Conservation (phyloP, 2,113 vertebrate genomes). For the Pelecanus crispus region DNA sequence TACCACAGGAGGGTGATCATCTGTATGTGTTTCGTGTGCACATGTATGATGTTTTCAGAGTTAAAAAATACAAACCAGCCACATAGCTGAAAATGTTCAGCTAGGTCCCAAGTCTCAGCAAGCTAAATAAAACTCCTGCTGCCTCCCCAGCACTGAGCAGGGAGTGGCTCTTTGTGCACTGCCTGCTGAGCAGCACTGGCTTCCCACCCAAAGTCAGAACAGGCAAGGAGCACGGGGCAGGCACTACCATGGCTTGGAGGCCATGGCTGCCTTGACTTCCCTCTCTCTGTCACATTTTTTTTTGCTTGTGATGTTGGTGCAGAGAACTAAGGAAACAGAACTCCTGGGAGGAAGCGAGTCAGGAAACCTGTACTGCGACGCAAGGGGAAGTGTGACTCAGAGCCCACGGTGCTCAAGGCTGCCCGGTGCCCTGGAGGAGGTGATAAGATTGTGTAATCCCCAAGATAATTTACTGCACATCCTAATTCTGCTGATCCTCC, state of each 20-base stretch:
- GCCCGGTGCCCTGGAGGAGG: conserved; percentile 34
- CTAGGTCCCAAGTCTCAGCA: background rate
- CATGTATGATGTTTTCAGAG: background rate
- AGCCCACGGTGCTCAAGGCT: background rate
- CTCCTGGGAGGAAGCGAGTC: conserved; percentile 56
- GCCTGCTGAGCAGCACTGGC: background rate
- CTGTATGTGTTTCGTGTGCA: background rate
- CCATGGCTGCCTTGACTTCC: background rate
- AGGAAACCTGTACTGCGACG: background rate
- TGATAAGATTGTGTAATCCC: conserved; percentile 68
- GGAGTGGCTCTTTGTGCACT: background rate
- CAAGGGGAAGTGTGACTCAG: conserved; percentile 57
- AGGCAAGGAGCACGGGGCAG: fast-evolving
- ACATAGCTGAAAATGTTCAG: background rate
- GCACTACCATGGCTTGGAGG: background rate
- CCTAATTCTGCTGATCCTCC: conserved; percentile 63
- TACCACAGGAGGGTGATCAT: background rate
- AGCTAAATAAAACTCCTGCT: background rate
- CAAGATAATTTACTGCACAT: conserved; percentile 53
- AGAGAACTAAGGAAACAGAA: conserved; percentile 24
- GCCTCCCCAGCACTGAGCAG: background rate
- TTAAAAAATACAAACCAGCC: background rate
- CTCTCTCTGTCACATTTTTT: background rate
- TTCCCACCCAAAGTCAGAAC: background rate
- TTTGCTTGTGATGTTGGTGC: background rate